A percentile compares a stretch with the other conserved stretches of the same genome.
These are phyloP conservation scores for Barbus barbus DNA, from an alignment of 2,113 vertebrate species.

Conservation along the genomic window DNA sequence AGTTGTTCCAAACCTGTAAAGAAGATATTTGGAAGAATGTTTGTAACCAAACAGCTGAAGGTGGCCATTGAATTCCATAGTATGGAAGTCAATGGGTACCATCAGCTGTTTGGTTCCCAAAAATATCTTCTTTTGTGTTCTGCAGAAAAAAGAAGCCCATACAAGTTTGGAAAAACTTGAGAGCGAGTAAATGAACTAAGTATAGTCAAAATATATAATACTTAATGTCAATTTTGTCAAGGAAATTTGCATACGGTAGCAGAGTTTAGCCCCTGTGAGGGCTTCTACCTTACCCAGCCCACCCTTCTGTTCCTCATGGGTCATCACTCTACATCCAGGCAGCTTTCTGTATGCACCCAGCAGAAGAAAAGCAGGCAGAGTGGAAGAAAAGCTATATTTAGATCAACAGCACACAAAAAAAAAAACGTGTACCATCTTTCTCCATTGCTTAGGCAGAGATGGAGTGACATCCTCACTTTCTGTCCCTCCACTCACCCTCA, in stretches of 20 bases:
- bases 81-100: no score
- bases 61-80: no score
- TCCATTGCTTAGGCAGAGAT: constrained; percentile 45
- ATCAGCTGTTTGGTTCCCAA: neutral
- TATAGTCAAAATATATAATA: neutral
- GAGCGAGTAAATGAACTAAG: no score
- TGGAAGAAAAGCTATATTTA: constrained; percentile 68
- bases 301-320: constrained; percentile 55
- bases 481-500: neutral
- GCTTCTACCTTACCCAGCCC: constrained; percentile 46
- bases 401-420: constrained; percentile 54
- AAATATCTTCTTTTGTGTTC: neutral
- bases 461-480: constrained; percentile 19
- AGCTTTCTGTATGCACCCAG: constrained; percentile 42
- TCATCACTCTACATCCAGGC: constrained; percentile 34
- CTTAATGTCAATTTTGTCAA: no score
- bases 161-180: neutral
- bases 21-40: neutral
- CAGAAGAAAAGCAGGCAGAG: constrained; percentile 30
- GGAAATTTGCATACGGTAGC: neutral
- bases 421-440: constrained; percentile 50
- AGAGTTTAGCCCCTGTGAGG: neutral
- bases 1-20: neutral
- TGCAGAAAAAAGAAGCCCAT: neutral
- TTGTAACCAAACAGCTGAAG: neutral